Conservation (phyloP, 2,888 invertebrate species). For the Trissonchulus latispiculum region DNA sequence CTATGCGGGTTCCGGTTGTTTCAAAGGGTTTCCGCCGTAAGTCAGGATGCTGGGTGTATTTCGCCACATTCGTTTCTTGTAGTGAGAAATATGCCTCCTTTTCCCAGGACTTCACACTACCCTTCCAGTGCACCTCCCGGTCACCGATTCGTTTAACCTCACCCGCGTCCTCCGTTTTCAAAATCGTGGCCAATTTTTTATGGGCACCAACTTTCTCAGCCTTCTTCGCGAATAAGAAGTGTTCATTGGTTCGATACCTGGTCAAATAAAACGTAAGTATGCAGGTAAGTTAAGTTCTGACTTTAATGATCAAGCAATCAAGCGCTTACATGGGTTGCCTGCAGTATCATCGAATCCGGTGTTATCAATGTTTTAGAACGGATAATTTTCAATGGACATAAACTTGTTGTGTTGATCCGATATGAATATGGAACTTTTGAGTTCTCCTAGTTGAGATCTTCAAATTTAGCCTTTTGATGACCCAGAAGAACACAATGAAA, state of each 20-base stretch:
- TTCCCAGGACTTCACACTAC: background rate
- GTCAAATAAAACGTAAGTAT: no score
- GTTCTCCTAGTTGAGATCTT: no score
- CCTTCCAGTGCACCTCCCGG: background rate
- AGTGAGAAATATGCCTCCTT: background rate
- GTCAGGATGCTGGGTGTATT: conserved; percentile 13
- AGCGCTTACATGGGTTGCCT: no score
- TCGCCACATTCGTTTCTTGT: background rate
- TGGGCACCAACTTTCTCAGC: background rate
- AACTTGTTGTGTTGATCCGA: no score
- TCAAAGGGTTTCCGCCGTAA: background rate
- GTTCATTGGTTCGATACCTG: conserved; percentile 9
- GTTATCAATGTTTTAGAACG: no score
- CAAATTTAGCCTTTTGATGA: no score
- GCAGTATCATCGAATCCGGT: no score
- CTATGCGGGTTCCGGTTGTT: background rate
- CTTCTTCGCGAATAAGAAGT: conserved; percentile 5
- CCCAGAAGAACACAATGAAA: no score
- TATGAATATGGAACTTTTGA: no score
- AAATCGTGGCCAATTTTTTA: background rate
- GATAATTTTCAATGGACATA: no score
- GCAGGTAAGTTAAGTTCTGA: no score
- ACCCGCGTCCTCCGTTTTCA: background rate
- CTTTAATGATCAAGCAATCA: no score
- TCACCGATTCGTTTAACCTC: background rate